Base-by-base conservation (phyloP, 2,797 vertebrate species). In the Pseudopleuronectes americanus region DNA sequence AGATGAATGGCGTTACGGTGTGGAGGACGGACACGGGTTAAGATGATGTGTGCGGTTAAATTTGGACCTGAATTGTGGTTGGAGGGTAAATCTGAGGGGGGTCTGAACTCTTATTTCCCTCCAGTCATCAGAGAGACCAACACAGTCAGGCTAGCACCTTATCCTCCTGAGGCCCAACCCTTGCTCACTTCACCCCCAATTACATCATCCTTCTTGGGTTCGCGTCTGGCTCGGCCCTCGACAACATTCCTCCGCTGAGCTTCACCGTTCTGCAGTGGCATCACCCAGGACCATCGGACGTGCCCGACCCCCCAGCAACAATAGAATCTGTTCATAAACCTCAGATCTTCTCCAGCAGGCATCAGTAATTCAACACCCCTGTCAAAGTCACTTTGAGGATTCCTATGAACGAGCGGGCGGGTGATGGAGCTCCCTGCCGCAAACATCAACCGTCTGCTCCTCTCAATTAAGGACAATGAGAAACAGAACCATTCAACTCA, bases 381-480 rank as follows among this genome's bases (percentile, higher is more conserved):
- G 79, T 80, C 88, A 93, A 91, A 92, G 89, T 91, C 85, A 90
- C 89, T 87, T 89, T 87, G 78, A 81, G 71, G 82, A 90, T 87
- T 90, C 67, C 65, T 77, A 41, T 36, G 71, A 82, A 80, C 52
- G 70, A 83, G 81, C 83, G 79, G 83, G 63, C 84, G 78, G 67
- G 57, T 75, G 81, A 84, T 81, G 79, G 81, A 83, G 69, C 79
- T 72, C 57, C 56, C 43, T 48, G 33, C 49, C 60, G 43, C 22
- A 16, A 57, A 31, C 38, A 65, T 53, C 26, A 55, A 41, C 79
- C 45, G 49, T 57, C 45, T 31, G 56, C 31, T 68, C 12, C 55
- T 19, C 48, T 78, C 36, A 59, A 17, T 73, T 56, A 71, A 48
- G 56, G 23, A 57, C 21, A 26, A 17, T 13, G 31, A 43, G 38